Evolutionary conservation across 2,113 vertebrate genomes (phyloP).

Genomic region (Eulemur rufifrons): DNA sequence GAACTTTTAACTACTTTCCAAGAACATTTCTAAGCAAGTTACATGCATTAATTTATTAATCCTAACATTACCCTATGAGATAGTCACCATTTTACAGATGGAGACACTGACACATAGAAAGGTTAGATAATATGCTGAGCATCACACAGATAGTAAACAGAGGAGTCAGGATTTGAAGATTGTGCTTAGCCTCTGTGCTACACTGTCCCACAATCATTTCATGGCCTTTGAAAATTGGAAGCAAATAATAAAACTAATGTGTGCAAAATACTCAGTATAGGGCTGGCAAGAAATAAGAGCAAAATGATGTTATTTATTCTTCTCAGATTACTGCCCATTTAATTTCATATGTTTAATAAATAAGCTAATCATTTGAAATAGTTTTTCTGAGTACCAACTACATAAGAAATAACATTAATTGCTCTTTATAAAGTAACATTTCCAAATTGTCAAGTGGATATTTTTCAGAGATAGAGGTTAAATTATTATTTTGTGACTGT

Average conservation of each 20-base stretch:
- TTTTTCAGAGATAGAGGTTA: neutral
- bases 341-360: neutral
- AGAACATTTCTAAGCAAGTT: neutral
- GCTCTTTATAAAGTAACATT: neutral
- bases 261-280: neutral
- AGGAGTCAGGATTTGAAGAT: neutral
- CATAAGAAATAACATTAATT: neutral
- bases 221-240: neutral
- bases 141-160: neutral
- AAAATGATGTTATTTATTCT: neutral
- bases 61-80: neutral
- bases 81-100: neutral
- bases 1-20: neutral
- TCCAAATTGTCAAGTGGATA: neutral
- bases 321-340: neutral
- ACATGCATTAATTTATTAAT: neutral
- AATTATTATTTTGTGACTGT: neutral
- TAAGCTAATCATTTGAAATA: neutral
- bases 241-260: neutral
- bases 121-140: neutral
- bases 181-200: neutral
- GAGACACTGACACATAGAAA: neutral
- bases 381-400: neutral
- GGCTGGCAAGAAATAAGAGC: neutral
- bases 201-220: neutral